Base-by-base conservation (phyloP, 2,113 vertebrate species). In the Neodontobutis hainanensis region DNA sequence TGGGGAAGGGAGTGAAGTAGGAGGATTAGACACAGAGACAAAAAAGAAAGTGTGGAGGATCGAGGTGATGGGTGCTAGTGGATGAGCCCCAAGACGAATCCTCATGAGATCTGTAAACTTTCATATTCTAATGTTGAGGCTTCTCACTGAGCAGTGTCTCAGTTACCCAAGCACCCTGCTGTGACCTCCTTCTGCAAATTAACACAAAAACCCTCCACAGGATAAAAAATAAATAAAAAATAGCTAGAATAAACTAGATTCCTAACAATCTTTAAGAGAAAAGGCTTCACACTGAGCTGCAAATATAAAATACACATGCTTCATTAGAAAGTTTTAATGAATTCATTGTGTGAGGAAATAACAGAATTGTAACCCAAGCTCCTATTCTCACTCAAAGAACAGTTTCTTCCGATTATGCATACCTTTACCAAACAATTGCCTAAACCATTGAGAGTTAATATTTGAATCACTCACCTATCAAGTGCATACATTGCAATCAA, bases 111-210 rank as follows among this genome's bases (percentile, higher is more conserved):
- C 66, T 74, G 76, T 70, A 84, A 89, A 90, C 85, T 87, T 89
- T 87, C 76, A 83, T 86, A 86, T 90, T 90, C 83, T 78, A 88
- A 88, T 83, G 80, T 77, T 57, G 80, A 77, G 55, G 80, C 68
- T 85, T 73, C 65, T 81, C 74, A 68, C 55, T 6, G 78, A 83
- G 64, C 60, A 6, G 68, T 14, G 63, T 79, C 69, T 77, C 60
- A 36, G 74, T 77, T 75, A 73, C 70, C 61, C 49, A 49, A 64
- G 82, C 80, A 58, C 80, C 83, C 87, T 68, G 85, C 88, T 90
- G 90, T 87, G 88, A 86, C 88, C 86, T 87, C 87, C 81, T 90
- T 90, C 81, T 83, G 77, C 66, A 86, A 81, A 91, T 88, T 72
- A 85, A 85, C 83, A 83, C 65, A 72, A 84, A 80, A 70, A 43